phyloP scores from a whole-genome alignment of 2,797 vertebrate genomes.

The Channa striata region DNA sequence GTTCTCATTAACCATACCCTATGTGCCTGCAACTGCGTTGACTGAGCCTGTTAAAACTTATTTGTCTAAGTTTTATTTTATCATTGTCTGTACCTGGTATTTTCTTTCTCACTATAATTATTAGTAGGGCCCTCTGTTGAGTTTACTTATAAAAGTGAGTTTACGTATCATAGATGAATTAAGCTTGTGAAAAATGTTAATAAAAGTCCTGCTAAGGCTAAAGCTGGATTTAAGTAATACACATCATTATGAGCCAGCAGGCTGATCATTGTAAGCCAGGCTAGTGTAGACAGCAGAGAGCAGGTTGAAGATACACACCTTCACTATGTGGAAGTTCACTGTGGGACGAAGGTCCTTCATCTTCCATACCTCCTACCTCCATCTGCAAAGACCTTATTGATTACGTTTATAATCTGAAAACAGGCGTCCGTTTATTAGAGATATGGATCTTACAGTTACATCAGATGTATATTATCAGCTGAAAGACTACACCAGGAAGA shows the following conservation, averaged over 20 bases:
- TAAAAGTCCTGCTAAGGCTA: neutral
- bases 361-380: conserved; percentile 73
- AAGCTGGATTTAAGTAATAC: neutral
- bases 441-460: neutral
- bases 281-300: neutral
- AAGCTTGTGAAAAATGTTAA: no score
- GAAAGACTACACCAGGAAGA: neutral
- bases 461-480: neutral
- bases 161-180: no score
- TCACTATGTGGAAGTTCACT: conserved; percentile 49
- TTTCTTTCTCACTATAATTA: no score
- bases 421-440: neutral
- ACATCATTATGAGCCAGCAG: neutral
- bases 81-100: no score
- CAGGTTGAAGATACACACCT: conserved; percentile 52
- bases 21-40: no score
- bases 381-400: conserved; percentile 41
- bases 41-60: no score
- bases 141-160: no score
- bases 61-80: no score
- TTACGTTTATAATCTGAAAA: conserved; percentile 32
- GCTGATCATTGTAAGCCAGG: neutral
- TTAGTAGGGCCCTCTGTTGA: no score
- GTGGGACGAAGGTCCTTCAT: conserved; percentile 59
- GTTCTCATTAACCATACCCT: no score